Percentiles rank a stretch among this genome's conserved stretches.
These are phyloP conservation scores for Neomorphus geoffroyi DNA, from an alignment of 2,797 vertebrate genomes.

Conservation along the genomic window DNA sequence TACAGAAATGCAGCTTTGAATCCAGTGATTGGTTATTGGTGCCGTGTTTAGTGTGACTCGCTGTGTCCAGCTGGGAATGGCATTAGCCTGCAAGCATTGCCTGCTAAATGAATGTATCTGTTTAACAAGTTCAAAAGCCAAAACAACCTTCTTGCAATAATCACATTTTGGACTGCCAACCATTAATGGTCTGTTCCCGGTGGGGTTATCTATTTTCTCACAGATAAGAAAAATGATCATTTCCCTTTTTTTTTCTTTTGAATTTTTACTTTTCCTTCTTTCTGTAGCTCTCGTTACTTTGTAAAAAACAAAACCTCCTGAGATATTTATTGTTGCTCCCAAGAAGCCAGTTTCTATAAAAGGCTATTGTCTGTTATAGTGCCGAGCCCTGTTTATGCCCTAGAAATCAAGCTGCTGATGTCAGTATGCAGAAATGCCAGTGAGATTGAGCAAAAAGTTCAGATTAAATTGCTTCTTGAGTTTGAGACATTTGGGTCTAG, in stretches of 20 bases:
- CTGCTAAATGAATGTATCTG: not conserved
- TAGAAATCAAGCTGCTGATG: not conserved
- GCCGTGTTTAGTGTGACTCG: not conserved
- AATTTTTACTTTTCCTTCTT: too few relatives aligned
- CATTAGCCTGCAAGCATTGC: not conserved
- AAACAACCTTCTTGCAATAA: not conserved
- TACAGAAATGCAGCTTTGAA: not conserved
- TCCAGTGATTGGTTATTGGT: not conserved
- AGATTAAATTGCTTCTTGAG: not conserved
- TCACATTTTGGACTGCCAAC: not conserved
- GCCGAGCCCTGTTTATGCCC: not conserved
- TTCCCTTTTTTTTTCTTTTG: not conserved
- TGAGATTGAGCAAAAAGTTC: not conserved
- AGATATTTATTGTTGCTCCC: not conserved
- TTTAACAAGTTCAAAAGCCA: not conserved
- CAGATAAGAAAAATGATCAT: not conserved
- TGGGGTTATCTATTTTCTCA: not conserved
- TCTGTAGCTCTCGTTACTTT: too few relatives aligned
- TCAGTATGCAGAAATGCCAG: not conserved
- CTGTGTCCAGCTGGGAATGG: not conserved
- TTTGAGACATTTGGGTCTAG: not conserved
- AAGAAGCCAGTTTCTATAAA: not conserved
- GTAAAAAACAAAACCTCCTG: not conserved
- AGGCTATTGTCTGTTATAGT: not conserved
- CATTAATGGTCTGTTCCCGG: not conserved